Base-by-base conservation (phyloP, 2,797 vertebrate species). In the Etheostoma nigrum region DNA sequence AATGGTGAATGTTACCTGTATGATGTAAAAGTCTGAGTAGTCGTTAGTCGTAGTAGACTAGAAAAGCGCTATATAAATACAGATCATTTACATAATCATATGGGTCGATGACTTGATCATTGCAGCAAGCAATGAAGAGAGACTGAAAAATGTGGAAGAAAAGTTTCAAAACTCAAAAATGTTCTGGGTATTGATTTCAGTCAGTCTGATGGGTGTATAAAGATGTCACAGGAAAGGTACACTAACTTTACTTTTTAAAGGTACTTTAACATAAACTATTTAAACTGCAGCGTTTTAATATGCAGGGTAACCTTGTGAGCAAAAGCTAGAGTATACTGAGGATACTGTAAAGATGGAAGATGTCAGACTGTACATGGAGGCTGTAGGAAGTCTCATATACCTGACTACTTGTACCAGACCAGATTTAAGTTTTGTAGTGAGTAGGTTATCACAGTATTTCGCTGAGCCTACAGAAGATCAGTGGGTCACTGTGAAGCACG, bases 401-500 rank as follows among this genome's bases (percentile, higher is more conserved):
- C 14, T 72, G 18, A 55, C 54, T n/a, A 55, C 27, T 4, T 86
- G 81, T 10, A 76, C 55, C 5, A 60, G 73, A 67, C 64, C 70
- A 9, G 79, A 52, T 67, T 1, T 36, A 36, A 6, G 36, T 9
- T 36, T 36, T 36, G 36, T 36, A 36, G 36, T 36, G 36, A 23
- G 36, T 9, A 36, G 9, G 9, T 9, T 76, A 9, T 79, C 66
- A 21, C 72, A 74, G 11, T 55, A 67, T 23, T 77, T 82, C 21
- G 18, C 58, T 70, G 45, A 84, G 6, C 73, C 78, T 10, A 78
- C 67, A 6, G 73, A 44, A 25, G 30, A 82, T 4, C 65, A 81
- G 9, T 36, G 36, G 36, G 6, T 1, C 6, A 5, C 4, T 36
- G 36, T 25, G 25, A 2, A 2, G 25, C 25, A 25, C 25, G 25